Percentiles rank a stretch among this genome's conserved stretches.
These are phyloP conservation scores for Branchinecta sandiegonensis DNA, from an alignment of 2,888 invertebrate genomes.

Conservation along the genomic window DNA sequence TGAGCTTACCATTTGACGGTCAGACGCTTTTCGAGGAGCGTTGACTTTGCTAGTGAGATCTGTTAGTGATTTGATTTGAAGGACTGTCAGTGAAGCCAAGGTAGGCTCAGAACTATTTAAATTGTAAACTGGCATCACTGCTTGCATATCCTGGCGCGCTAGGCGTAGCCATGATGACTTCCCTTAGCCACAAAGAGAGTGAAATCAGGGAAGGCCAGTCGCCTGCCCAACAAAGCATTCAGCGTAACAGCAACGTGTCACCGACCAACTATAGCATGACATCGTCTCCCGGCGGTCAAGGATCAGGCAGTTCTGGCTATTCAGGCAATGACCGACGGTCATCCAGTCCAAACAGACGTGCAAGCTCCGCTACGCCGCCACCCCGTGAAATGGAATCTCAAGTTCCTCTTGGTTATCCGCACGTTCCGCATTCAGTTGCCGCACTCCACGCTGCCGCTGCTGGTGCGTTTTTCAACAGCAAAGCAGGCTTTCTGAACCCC, in stretches of 20 bases:
- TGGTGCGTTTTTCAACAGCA: conserved; percentile 23
- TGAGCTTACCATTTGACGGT: conserved; percentile 9
- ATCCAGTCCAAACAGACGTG: conserved; percentile 13
- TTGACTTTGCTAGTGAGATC: background rate
- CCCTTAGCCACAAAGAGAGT: conserved; percentile 13
- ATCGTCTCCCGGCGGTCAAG: background rate
- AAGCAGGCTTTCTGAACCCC: conserved; percentile 18
- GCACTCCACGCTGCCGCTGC: conserved; percentile 36
- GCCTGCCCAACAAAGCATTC: background rate
- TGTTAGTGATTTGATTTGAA: background rate
- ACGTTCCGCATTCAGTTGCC: conserved; percentile 29
- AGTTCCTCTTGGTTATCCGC: background rate
- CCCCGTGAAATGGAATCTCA: background rate
- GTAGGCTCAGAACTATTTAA: background rate
- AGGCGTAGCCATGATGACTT: background rate
- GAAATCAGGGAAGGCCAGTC: conserved; percentile 11
- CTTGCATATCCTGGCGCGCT: conserved; percentile 6
- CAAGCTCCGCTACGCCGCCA: background rate
- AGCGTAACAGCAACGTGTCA: background rate
- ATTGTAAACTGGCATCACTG: conserved; percentile 14
- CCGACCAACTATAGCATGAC: background rate
- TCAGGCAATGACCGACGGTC: conserved; percentile 7
- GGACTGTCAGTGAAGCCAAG: background rate
- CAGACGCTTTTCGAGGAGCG: background rate
- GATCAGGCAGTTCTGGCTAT: conserved; percentile 10